phyloP scores from a whole-genome alignment of 2,797 vertebrate species.

The Artibeus jamaicensis region DNA sequence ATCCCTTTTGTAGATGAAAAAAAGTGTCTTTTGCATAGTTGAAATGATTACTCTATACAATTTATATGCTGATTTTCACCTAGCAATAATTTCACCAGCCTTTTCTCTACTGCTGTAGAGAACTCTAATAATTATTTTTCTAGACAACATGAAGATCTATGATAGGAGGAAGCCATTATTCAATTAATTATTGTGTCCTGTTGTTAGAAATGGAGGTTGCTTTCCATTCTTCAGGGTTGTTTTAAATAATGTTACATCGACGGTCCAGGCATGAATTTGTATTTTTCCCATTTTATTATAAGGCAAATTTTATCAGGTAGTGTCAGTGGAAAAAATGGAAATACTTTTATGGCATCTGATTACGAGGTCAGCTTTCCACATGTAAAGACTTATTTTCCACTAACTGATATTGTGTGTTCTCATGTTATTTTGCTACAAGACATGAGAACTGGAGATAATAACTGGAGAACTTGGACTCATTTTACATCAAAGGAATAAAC shows the following conservation, averaged over 20 bases:
- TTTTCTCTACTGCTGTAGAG: conserved; percentile 1
- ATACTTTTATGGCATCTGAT: neutral
- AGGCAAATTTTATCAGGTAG: neutral
- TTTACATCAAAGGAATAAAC: neutral
- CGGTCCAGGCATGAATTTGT: neutral
- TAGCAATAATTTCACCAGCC: conserved; percentile 51
- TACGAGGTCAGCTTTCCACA: neutral
- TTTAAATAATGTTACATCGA: conserved; percentile 33
- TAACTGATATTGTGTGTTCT: neutral
- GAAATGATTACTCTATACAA: conserved; percentile 50
- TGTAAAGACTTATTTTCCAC: neutral
- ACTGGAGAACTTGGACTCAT: neutral
- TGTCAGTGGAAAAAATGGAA: neutral
- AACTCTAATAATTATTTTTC: conserved; percentile 46
- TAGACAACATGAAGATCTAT: neutral
- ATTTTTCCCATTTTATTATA: neutral
- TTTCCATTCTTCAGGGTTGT: neutral
- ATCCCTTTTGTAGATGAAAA: conserved; percentile 59
- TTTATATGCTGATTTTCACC: conserved; percentile 65
- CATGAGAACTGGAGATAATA: neutral
- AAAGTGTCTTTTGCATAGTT: conserved; percentile 29
- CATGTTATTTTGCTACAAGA: neutral
- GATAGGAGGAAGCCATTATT: neutral
- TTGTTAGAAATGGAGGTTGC: neutral
- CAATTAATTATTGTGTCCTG: conserved; percentile 38